Percentiles rank a stretch among this genome's conserved stretches.
Conservation (phyloP, 1,140 invertebrate species). For the Euwallacea fornicatus region DNA sequence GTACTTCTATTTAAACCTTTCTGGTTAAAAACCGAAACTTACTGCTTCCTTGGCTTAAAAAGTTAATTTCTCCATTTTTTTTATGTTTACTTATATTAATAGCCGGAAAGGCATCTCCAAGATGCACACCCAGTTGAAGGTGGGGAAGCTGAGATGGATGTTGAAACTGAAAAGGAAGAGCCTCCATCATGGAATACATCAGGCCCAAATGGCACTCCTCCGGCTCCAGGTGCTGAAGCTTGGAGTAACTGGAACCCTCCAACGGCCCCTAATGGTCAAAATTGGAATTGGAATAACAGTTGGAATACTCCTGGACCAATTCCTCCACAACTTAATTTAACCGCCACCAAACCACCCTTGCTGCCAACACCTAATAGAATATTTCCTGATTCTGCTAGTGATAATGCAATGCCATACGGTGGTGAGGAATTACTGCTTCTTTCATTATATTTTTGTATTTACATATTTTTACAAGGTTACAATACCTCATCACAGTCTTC, state of each 20-base stretch:
- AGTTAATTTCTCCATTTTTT: neutral
- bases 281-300: slow-evolving; percentile 58
- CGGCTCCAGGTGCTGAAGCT: slow-evolving; percentile 40
- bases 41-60: neutral
- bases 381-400: slow-evolving; percentile 49
- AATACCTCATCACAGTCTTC: slow-evolving; percentile 4
- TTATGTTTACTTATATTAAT: neutral
- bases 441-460: neutral
- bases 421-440: slow-evolving; percentile 32
- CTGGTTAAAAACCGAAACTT: no score
- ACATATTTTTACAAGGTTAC: slow-evolving; percentile 12
- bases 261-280: slow-evolving; percentile 27
- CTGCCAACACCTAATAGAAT: slow-evolving; percentile 54
- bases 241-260: slow-evolving; percentile 50
- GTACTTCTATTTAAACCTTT: no score
- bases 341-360: slow-evolving; percentile 49
- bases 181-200: slow-evolving; percentile 43
- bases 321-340: slow-evolving; percentile 43
- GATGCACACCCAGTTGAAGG: slow-evolving; percentile 56
- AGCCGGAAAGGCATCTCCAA: neutral
- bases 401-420: slow-evolving; percentile 44
- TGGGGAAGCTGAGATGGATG: slow-evolving; percentile 84
- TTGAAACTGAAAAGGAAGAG: slow-evolving; percentile 69
- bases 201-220: slow-evolving; percentile 42
- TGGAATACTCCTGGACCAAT: slow-evolving; percentile 54